Evolutionary conservation across 2,888 invertebrate species (phyloP), one percentile per base, ranked within the genome.

Genomic region (Amaurobius ferox): DNA sequence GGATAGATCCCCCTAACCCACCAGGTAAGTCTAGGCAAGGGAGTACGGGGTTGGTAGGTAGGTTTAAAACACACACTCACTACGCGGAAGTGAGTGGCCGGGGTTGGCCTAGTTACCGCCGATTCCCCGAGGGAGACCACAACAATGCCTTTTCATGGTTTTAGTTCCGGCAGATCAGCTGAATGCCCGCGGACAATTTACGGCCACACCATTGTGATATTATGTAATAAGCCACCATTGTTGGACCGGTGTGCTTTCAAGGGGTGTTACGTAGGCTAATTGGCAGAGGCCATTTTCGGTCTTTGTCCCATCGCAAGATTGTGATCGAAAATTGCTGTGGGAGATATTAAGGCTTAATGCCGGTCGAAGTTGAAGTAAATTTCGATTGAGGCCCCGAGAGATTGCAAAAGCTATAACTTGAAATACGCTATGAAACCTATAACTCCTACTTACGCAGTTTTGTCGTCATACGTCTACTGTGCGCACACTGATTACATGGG

Each of bases 151-250:
- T 72, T 79, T 55, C 66, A 73, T 64, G 80, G 73, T 80, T 67
- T 79, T 79, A 78, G 77, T 72, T 79, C 80, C 73, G 80, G 80
- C 73, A 73, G 48, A 80, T 73, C 73, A 79, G 44, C 55, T 79
- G 79, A 66, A 79, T 70, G 68, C 70, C 62, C 39, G 23, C 39
- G 30, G 73, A 80, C 80, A 73, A 80, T 73, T 67, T 73, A 80
- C 73, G 39, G 39, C 55, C 61, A 44, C 39, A 70, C 55, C 35
- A 83, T 83, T 76, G 81, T 83, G 76, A 71, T 83, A 76, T 76
- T 77, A 70, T 70, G 81, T 76, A 76, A 81, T 81, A 81, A 81
- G 67, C 48, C 67, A 39, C 77, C 23, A 83, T 77, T 77, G 74
- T 81, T 70, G 71, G 73, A 30, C 64, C 76, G 5, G 16, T 13